These are phyloP conservation scores for Amphipoea oculea DNA, from an alignment of 2,888 invertebrate genomes.

Conservation along the genomic window DNA sequence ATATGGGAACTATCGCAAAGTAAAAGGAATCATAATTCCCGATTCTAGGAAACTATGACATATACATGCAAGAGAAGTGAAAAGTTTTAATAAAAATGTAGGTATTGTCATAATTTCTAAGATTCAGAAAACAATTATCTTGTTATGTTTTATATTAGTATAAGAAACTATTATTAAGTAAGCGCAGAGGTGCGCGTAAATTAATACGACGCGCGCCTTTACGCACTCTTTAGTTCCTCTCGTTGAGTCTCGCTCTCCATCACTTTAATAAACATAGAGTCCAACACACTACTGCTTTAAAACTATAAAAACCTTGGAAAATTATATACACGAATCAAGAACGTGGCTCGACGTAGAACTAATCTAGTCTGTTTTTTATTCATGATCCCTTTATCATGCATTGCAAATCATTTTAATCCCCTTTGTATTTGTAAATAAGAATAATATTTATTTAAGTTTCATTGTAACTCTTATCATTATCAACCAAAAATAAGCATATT, in stretches of 20 bases:
- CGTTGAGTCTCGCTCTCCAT: constrained; percentile 80
- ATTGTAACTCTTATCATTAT: constrained; percentile 32
- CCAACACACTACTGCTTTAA: constrained; percentile 30
- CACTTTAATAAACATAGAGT: constrained; percentile 25
- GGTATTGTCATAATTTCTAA: constrained; percentile 61
- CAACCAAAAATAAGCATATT: constrained; percentile 37
- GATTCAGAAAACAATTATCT: constrained; percentile 58
- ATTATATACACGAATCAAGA: constrained; percentile 59
- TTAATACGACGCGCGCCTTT: constrained; percentile 78
- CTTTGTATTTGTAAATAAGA: constrained; percentile 66
- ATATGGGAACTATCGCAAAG: constrained; percentile 43
- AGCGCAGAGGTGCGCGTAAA: constrained; percentile 81
- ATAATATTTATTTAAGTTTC: constrained; percentile 56
- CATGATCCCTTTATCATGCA: constrained; percentile 56
- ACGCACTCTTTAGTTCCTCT: constrained; percentile 84
- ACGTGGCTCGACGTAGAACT: constrained; percentile 85
- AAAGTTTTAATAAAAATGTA: constrained; percentile 8
- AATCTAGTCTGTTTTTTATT: constrained; percentile 87
- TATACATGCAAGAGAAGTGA: constrained; percentile 27
- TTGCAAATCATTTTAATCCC: constrained; percentile 40
- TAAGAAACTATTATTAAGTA: constrained; percentile 73
- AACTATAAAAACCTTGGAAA: constrained; percentile 23
- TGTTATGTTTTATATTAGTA: constrained; percentile 71
- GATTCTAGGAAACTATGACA: constrained; percentile 56
- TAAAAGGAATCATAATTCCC: constrained; percentile 33